phyloP scores from a whole-genome alignment of 1,140 invertebrate species.

The Bombus confusus region DNA sequence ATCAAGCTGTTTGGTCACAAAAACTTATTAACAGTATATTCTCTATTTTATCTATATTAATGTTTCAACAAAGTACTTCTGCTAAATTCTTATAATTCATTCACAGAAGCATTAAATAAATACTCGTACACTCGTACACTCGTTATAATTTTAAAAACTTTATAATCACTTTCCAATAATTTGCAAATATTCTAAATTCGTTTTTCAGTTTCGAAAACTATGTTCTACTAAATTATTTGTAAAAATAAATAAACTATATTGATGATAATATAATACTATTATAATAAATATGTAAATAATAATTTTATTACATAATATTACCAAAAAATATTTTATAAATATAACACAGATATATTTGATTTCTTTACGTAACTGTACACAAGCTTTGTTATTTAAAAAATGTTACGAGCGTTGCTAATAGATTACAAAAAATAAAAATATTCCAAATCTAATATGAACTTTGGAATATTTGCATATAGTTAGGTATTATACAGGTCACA shows the following conservation, averaged over 20 bases:
- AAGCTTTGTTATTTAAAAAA: conserved; percentile 7
- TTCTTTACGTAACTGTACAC: neutral
- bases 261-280: neutral
- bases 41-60: conserved; percentile 53
- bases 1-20: conserved; percentile 62
- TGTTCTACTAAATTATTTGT: conserved; percentile 48
- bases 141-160: conserved; percentile 41
- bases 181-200: conserved; percentile 53
- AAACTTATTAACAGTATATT: conserved; percentile 61
- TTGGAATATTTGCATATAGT: conserved; percentile 56
- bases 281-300: conserved; percentile 11
- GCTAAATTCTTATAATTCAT: conserved; percentile 36
- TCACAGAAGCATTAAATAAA: conserved; percentile 57
- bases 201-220: conserved; percentile 27
- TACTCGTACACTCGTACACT: conserved; percentile 48
- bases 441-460: conserved; percentile 39
- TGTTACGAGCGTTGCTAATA: conserved; percentile 25
- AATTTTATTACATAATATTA: neutral
- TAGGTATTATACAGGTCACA: conserved; percentile 15
- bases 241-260: conserved; percentile 16
- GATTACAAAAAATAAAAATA: conserved; percentile 29
- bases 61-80: conserved; percentile 56
- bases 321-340: conserved; percentile 24
- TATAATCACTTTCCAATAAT: conserved; percentile 18
- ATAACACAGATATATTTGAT: conserved; percentile 21